Base-by-base conservation (phyloP, 2,797 vertebrate genomes). In the Chloroceryle amazona region DNA sequence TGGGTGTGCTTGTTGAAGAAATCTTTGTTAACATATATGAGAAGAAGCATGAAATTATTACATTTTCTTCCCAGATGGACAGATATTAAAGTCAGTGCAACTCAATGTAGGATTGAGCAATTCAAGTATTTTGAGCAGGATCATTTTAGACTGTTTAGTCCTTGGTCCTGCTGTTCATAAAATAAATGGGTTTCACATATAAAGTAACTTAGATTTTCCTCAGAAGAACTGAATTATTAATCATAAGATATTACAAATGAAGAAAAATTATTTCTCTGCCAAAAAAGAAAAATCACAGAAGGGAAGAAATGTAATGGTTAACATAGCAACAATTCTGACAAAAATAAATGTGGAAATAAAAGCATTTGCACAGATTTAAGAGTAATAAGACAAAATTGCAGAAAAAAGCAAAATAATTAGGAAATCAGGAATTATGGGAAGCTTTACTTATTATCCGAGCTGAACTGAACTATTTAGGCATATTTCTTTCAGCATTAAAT, bases 271-370 rank as follows among this genome's bases (percentile, higher is more conserved):
- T 78, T 65, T 93, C 29, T 72, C 66, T 89, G 39, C 66, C 14
- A 3, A 63, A 70, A 74, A 86, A 41, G 46, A 88, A 55, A 86
- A 85, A 39, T 12, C 66, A 74, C 63, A 81, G 47, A 35, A 54
- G 55, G 51, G 26, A 57, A 21, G 28, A 79, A 75, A 65, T 2
- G 4, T 81, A 61, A 91, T 75, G 41, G 67, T 76, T 89, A 84
- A 85, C 65, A 63, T 51, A 70, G 57, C 57, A 90, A 54, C 62
- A 76, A 15, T 29, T 92, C 62, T 68, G 80, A 66, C 70, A 80
- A 89, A 95, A 91, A 73, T 74, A 91, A 88, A 75, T 78, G 39
- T 60, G 28, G 74, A 72, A 73, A 67, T 76, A 41, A 90, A 89
- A 62, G 26, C 8, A 58, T 83, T 71, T 81, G 19, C 51, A 49